Evolutionary conservation across 2,888 invertebrate species (phyloP).

Genomic region (Netelia melanura): DNA sequence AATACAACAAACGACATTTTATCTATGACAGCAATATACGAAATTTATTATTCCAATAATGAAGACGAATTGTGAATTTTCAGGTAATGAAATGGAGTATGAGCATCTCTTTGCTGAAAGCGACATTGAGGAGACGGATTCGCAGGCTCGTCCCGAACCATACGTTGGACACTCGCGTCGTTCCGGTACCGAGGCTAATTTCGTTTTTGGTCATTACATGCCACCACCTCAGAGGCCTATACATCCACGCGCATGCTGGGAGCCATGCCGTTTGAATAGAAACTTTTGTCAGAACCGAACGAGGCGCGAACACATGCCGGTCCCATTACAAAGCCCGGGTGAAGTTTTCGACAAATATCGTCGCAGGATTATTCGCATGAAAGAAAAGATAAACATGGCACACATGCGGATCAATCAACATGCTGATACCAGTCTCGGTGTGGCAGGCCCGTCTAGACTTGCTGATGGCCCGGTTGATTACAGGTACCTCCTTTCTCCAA

Average conservation of each 20-base stretch:
- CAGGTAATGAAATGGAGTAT: constrained; percentile 88
- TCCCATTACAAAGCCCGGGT: constrained; percentile 52
- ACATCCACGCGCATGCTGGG: constrained; percentile 73
- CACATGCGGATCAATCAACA: constrained; percentile 72
- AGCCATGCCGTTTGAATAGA: constrained; percentile 72
- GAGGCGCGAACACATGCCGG: constrained; percentile 71
- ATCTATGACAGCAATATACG: too few species aligned
- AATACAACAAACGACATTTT: too few species aligned
- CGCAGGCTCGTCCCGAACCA: constrained; percentile 76
- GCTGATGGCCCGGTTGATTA: constrained; percentile 79
- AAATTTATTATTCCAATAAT: too few species aligned
- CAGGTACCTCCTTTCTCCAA: constrained; percentile 72
- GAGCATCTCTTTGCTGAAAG: constrained; percentile 89
- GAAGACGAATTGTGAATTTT: constrained; percentile 47
- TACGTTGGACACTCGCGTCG: constrained; percentile 74
- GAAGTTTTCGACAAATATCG: constrained; percentile 73
- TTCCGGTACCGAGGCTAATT: constrained; percentile 72
- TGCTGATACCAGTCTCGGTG: constrained; percentile 74
- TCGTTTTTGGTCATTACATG: constrained; percentile 75
- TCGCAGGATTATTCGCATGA: constrained; percentile 73
- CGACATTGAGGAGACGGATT: constrained; percentile 87
- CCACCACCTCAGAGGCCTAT: constrained; percentile 70
- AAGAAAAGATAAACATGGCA: constrained; percentile 74
- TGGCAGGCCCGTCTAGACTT: constrained; percentile 81
- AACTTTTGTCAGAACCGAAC: constrained; percentile 76